These are phyloP conservation scores for Megaptera novaeangliae DNA, from an alignment of 2,113 vertebrate species.

Conservation along the genomic window DNA sequence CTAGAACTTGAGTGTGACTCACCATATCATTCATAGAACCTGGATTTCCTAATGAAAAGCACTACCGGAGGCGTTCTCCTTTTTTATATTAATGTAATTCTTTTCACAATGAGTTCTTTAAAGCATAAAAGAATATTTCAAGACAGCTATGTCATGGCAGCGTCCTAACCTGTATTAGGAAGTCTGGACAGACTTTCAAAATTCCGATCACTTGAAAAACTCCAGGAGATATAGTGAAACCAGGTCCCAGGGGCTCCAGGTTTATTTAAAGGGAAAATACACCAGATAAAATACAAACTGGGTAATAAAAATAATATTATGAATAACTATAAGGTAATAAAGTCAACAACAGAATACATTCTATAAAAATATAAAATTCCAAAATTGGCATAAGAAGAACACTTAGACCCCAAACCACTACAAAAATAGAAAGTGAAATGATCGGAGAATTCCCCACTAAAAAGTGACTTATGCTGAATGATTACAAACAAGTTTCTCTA, in stretches of 20 bases:
- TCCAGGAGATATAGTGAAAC: not conserved
- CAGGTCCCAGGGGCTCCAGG: not conserved
- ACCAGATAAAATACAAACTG: not conserved
- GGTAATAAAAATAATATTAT: not conserved
- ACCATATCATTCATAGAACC: not conserved
- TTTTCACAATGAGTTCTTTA: not conserved
- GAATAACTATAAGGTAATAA: not conserved
- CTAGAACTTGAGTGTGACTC: not conserved
- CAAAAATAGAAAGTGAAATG: not conserved
- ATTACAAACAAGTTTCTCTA: not conserved
- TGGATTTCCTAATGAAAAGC: not conserved
- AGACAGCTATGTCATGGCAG: not conserved
- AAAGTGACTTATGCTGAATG: not conserved
- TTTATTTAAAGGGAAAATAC: constrained; percentile 7
- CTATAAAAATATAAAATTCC: not conserved
- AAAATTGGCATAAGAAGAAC: not conserved
- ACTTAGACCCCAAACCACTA: not conserved
- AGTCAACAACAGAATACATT: not conserved
- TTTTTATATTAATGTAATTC: not conserved
- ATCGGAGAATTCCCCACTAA: not conserved
- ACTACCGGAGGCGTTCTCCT: not conserved
- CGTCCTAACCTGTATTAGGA: not conserved
- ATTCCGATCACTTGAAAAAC: not conserved
- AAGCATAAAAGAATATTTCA: not conserved
- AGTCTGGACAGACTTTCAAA: not conserved